These are phyloP conservation scores for Brachionus asplanchnoidis DNA, from an alignment of 1,140 invertebrate species.

Conservation along the genomic window DNA sequence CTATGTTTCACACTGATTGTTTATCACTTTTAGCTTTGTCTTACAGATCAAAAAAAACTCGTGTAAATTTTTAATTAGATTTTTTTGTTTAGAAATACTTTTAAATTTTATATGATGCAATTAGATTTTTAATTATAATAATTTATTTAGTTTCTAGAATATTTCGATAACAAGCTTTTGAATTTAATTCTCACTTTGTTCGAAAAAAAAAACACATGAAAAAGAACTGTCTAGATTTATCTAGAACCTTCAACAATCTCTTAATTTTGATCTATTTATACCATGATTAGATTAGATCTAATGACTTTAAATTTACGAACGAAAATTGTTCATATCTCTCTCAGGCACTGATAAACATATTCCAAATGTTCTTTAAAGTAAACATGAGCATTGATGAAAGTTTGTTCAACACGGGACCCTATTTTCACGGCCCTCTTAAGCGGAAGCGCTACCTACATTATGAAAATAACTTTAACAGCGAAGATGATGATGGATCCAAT, in stretches of 20 bases:
- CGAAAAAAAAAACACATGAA: background rate
- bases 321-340: background rate
- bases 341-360: background rate
- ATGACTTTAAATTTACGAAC: background rate
- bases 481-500: background rate
- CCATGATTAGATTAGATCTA: background rate
- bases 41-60: background rate
- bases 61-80: background rate
- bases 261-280: slow-evolving; percentile 21
- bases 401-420: background rate
- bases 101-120: background rate
- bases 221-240: slow-evolving; percentile 21
- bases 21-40: too few species aligned
- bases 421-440: background rate
- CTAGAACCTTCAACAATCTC: background rate
- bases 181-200: background rate
- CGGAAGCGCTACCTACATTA: background rate
- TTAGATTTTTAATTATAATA: slow-evolving; percentile 10
- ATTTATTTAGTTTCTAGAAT: slow-evolving; percentile 31
- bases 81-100: background rate
- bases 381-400: slow-evolving; percentile 7
- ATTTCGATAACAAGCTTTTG: background rate
- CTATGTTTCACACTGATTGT: too few species aligned
- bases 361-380: slow-evolving; percentile 9
- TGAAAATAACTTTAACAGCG: background rate